Evolutionary conservation across 2,888 invertebrate species (phyloP).

Genomic region (Stegophylla sp.): DNA sequence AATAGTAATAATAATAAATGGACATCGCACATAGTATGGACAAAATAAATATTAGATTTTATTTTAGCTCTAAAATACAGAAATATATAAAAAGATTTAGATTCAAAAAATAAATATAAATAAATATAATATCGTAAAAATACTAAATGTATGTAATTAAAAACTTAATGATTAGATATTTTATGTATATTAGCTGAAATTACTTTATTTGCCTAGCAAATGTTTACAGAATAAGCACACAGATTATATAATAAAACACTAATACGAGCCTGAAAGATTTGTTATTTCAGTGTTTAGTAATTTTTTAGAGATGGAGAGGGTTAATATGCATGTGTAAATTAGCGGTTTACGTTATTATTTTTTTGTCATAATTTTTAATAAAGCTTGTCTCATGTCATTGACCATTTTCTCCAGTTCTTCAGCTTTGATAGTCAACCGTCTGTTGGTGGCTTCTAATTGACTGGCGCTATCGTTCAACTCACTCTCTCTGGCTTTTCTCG

Average conservation of each 20-base stretch:
- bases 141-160: conserved; percentile 47
- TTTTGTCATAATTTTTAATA: conserved; percentile 72
- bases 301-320: background rate
- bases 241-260: conserved; percentile 30
- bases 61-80: conserved; percentile 22
- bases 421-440: conserved; percentile 72
- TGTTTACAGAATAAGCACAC: conserved; percentile 49
- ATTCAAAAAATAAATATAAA: conserved; percentile 34
- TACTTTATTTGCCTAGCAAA: conserved; percentile 3
- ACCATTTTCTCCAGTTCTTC: conserved; percentile 75
- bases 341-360: conserved; percentile 63
- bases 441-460: conserved; percentile 72
- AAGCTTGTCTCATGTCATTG: conserved; percentile 71
- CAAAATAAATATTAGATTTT: conserved; percentile 40
- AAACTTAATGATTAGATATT: conserved; percentile 36
- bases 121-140: conserved; percentile 31
- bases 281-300: background rate
- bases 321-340: background rate
- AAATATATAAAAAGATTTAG: conserved; percentile 30
- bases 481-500: conserved; percentile 71
- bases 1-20: too few species aligned
- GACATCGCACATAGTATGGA: background rate
- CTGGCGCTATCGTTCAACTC: conserved; percentile 69
- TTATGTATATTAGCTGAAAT: conserved; percentile 17
- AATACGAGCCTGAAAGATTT: conserved; percentile 25